Evolutionary conservation across 2,113 vertebrate species (phyloP).

Genomic region (Lagopus muta): DNA sequence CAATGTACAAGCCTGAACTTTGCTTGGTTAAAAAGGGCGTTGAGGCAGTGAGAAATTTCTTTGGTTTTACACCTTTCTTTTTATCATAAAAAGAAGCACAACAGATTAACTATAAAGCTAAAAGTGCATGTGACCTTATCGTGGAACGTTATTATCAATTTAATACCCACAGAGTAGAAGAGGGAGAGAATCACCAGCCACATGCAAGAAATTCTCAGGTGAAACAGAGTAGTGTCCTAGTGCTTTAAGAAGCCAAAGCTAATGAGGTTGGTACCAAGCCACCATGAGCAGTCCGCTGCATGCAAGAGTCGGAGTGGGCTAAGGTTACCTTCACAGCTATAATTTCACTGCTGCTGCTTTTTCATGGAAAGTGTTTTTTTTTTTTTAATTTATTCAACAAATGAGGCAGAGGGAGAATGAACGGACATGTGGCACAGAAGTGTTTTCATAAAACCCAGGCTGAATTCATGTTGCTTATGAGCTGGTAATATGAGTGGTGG

Average conservation of each 20-base stretch:
- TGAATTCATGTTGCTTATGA: conserved; percentile 7
- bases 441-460: conserved; percentile 25
- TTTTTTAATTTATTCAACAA: conserved; percentile 59
- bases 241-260: background rate
- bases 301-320: background rate
- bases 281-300: background rate
- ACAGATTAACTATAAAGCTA: background rate
- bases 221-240: background rate
- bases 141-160: background rate
- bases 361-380: conserved; percentile 26
- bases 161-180: background rate
- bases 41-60: background rate
- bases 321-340: conserved; percentile 51
- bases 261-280: background rate
- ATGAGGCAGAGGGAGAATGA: conserved; percentile 28
- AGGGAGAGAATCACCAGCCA: background rate
- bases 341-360: conserved; percentile 45
- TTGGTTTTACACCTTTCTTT: background rate
- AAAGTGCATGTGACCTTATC: background rate
- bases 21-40: background rate
- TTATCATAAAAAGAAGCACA: background rate
- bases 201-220: background rate
- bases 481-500: conserved; percentile 7
- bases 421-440: conserved; percentile 28
- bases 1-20: background rate